Evolutionary conservation across 2,797 vertebrate species (phyloP).

Genomic region (Silurus lanzhouensis): DNA sequence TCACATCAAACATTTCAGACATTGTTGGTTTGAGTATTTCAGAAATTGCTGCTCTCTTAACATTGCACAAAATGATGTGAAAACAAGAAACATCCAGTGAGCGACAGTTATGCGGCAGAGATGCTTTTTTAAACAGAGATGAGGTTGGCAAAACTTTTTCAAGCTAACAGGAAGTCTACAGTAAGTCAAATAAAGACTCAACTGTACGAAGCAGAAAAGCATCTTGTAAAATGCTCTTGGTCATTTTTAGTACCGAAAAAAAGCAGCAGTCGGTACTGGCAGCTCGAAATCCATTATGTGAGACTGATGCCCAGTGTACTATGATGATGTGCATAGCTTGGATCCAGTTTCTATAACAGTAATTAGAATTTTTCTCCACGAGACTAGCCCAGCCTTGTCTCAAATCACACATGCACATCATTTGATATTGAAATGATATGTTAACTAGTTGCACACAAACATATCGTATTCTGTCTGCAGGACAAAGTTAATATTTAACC

Average conservation of each 20-base stretch:
- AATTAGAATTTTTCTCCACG: neutral
- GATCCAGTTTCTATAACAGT: neutral
- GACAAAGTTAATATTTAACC: neutral
- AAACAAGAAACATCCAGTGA: neutral
- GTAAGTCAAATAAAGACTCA: neutral
- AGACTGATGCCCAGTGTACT: neutral
- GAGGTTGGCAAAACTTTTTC: neutral
- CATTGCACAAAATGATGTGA: neutral
- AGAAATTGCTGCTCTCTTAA: neutral
- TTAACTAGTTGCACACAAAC: neutral
- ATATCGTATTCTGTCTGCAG: neutral
- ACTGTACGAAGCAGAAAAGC: neutral
- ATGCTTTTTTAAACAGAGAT: neutral
- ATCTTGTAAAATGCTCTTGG: neutral
- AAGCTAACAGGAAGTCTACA: neutral
- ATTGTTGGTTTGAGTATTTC: neutral
- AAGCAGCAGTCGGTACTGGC: neutral
- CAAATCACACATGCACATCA: neutral
- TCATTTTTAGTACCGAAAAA: neutral
- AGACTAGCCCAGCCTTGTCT: slow-evolving; percentile 8
- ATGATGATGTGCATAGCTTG: neutral
- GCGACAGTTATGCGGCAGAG: neutral
- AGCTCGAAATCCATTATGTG: neutral
- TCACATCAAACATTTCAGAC: neutral
- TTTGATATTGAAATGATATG: slow-evolving; percentile 14